Percentiles rank a stretch among this genome's conserved stretches.
Conservation (phyloP, 2,113 vertebrate genomes). For the Loxodonta africana region DNA sequence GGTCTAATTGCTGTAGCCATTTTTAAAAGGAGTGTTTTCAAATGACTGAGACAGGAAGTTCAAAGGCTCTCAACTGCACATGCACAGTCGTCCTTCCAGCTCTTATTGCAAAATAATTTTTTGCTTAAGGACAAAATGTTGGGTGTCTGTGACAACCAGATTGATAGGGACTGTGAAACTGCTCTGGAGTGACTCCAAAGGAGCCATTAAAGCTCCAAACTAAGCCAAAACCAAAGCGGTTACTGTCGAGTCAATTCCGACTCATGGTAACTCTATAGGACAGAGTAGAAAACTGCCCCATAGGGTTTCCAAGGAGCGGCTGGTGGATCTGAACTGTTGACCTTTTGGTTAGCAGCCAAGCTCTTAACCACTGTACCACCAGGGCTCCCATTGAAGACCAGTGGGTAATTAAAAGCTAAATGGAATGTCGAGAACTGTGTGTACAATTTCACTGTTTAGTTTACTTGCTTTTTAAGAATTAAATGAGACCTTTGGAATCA, state of each 20-base stretch:
- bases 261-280: too few relatives aligned
- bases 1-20: conserved; percentile 82
- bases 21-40: conserved; percentile 64
- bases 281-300: too few relatives aligned
- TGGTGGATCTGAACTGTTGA: too few relatives aligned
- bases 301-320: too few relatives aligned
- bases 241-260: too few relatives aligned
- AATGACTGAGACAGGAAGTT: conserved; percentile 74
- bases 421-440: conserved; percentile 83
- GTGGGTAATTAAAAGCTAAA: conserved; percentile 87
- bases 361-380: too few relatives aligned
- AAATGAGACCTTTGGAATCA: conserved; percentile 76
- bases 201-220: conserved; percentile 38
- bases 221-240: too few relatives aligned
- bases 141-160: conserved; percentile 80
- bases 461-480: conserved; percentile 79
- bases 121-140: conserved; percentile 82
- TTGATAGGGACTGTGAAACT: conserved; percentile 82
- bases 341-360: too few relatives aligned
- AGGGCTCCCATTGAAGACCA: conserved; percentile 65
- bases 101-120: conserved; percentile 85
- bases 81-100: conserved; percentile 78
- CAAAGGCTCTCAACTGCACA: conserved; percentile 67
- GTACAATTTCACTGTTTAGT: conserved; percentile 79
- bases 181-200: conserved; percentile 82